Base-by-base conservation (phyloP, 2,113 vertebrate species). In the Pterocles burchelli region DNA sequence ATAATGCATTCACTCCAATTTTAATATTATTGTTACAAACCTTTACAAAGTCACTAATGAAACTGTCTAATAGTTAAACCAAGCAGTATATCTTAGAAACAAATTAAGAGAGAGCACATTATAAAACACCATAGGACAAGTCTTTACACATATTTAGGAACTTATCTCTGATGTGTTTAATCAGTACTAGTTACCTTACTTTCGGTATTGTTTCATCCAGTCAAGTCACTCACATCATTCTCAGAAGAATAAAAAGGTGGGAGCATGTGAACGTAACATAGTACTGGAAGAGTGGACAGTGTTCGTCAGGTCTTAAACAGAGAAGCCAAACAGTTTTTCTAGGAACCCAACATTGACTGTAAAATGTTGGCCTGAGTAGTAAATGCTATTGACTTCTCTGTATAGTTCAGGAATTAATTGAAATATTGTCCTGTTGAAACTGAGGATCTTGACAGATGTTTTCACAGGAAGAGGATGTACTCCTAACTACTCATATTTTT, bases 131-230 rank as follows among this genome's bases (percentile, higher is more conserved):
- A 26, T 2, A 66, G 12, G 21, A 51, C 14, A 36, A 55, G 4
- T 28, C n/a, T 62, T 46, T 19, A 11, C 18, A 62, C 6, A 10
- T 28, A 46, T 79, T 79, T 72, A 48, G 48, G 75, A 76, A 49
- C 6, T 2, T 62, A 55, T n/a, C 21, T 48, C 62, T 0, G 0
- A 61, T 61, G 8, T 5, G 3, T 46, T 75, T 62, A 0, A 13
- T 34, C 26, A n/a, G 17, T 38, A 46, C 58, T 73, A 70, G 26
- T 65, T 87, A 46, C 16, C 52, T 62, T 52, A 22, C 41, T 68
- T 83, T 43, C 31, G 46, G 13, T 34, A 29, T 70, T 36, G 33
- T 48, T 87, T 90, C 45, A 63, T 13, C 38, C 14, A 45, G 8
- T 21, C 29, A 61, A 33, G 13, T 25, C 24, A 36, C 12, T n/a